Base-by-base conservation (phyloP, 2,113 vertebrate species). In the Malaclemys terrapin region DNA sequence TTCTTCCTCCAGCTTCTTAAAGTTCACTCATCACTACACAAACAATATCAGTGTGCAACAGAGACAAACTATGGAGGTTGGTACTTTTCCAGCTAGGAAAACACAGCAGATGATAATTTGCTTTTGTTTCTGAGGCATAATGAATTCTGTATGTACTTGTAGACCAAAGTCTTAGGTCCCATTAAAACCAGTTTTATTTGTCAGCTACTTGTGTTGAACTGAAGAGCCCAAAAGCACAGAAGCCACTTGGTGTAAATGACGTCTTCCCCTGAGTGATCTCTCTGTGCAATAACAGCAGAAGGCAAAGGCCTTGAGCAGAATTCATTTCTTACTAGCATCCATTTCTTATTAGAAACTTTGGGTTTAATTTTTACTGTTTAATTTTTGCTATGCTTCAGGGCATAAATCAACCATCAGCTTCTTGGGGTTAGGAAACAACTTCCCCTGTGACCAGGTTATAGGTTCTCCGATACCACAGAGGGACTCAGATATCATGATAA, bases 271-370 rank as follows among this genome's bases (percentile, higher is more conserved):
- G 1, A 0, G 7, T 0, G 10, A 54, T 89, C 89, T 82, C 65
- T 49, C 79, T 65, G n/a, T 0, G 0, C 45, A 65, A 69, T 91
- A 49, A 8, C 53, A 75, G 82, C 4, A 69, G 82, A 84, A 87
- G 57, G 85, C 90, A 94, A 87, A 90, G 24, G 80, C 38, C 90
- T 87, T 4, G 35, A 93, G 65, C 93, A 76, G 72, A 76, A 45
- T 45, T 42, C 38, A 13, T 13, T 93, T 90, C 24, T 19, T 78
- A 85, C 5, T 84, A 24, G 24, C n/a, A 25, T 27, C 20, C 38
- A 13, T 13, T 93, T 89, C 24, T 22, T 78, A 87, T 8, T 84
- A 20, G 27, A 45, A 72, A 84, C 88, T 6, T 80, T 29, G 38
- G 45, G 54, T 81, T 75, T 38, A 45, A 91, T 5, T 49, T 35